These are phyloP conservation scores for Heliothis virescens DNA, from an alignment of 1,140 invertebrate genomes.

Conservation along the genomic window DNA sequence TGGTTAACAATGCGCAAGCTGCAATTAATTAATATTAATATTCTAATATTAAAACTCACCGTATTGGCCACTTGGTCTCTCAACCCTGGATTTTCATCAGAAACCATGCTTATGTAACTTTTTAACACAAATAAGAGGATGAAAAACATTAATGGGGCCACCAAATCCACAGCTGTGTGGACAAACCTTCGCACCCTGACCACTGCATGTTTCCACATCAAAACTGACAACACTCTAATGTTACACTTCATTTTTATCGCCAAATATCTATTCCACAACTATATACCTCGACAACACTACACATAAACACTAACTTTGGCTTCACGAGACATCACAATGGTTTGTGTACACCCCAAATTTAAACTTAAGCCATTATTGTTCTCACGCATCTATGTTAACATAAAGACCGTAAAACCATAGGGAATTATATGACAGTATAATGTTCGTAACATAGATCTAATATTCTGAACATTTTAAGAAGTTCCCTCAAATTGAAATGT, in stretches of 20 bases:
- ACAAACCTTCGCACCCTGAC: constrained; percentile 68
- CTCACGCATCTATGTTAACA: background rate
- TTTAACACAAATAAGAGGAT: constrained; percentile 62
- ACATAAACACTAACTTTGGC: background rate
- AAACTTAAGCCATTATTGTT: background rate
- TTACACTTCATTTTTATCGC: constrained; percentile 56
- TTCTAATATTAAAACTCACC: constrained; percentile 18
- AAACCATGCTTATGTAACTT: constrained; percentile 47
- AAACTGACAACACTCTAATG: constrained; percentile 55
- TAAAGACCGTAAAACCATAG: background rate
- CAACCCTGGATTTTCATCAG: too few species aligned
- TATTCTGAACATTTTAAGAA: background rate
- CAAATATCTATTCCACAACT: constrained; percentile 1
- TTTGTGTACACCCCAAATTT: constrained; percentile 11
- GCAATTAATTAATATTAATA: background rate
- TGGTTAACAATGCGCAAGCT: background rate
- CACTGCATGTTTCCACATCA: constrained; percentile 70
- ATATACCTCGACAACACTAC: background rate
- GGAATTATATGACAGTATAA: background rate
- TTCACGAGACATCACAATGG: background rate
- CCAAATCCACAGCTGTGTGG: constrained; percentile 63
- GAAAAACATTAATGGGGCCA: constrained; percentile 64
- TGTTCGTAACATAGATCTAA: background rate
- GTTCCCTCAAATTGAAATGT: background rate
- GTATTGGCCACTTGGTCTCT: background rate